phyloP scores from a whole-genome alignment of 2,797 vertebrate species.

The Crenuchus spilurus region DNA sequence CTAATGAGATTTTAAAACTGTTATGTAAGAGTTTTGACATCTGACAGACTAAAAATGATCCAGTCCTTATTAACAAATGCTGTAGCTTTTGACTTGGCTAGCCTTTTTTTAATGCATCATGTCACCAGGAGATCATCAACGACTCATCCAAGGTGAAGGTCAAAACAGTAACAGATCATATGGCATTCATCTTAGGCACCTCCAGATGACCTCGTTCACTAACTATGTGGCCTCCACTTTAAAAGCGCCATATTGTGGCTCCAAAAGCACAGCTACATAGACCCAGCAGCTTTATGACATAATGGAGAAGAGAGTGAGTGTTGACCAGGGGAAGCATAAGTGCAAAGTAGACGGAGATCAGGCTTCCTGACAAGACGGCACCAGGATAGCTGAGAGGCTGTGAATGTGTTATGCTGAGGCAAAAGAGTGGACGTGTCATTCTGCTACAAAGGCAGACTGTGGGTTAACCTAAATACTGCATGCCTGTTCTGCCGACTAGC shows the following conservation, averaged over 20 bases:
- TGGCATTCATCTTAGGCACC: conserved; percentile 18
- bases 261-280: conserved; percentile 17
- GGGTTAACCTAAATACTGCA: conserved; percentile 36
- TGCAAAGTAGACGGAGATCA: conserved; percentile 26
- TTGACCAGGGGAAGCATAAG: conserved; percentile 31
- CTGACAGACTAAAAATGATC: background rate
- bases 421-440: conserved; percentile 37
- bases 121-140: background rate
- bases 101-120: background rate
- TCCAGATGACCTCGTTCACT: conserved; percentile 19
- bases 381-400: conserved; percentile 15
- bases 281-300: conserved; percentile 41
- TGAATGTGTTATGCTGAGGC: conserved; percentile 35
- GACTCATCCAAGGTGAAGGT: conserved; percentile 18
- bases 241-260: background rate
- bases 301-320: conserved; percentile 23
- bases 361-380: conserved; percentile 20
- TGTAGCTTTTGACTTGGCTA: background rate
- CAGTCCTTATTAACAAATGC: background rate
- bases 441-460: conserved; percentile 16
- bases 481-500: conserved; percentile 10
- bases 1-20: too few species aligned
- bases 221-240: background rate
- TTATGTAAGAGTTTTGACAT: too few species aligned
- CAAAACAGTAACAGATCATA: conserved; percentile 16